Conservation (phyloP, 2,113 vertebrate genomes). For the Xenopus laevis region DNA sequence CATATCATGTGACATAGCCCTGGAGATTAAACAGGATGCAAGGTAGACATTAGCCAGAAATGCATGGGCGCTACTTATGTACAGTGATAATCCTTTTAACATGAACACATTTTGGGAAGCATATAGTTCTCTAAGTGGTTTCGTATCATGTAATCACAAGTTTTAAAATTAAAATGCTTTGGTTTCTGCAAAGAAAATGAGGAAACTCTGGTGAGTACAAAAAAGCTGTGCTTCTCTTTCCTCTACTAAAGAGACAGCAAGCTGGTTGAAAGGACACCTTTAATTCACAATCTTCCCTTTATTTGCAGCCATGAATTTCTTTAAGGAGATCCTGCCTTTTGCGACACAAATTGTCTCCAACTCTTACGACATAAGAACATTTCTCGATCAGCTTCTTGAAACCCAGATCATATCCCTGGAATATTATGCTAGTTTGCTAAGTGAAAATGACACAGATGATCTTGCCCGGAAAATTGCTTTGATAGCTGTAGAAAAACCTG, state of each 20-base stretch:
- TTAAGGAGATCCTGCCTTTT: conserved; percentile 62
- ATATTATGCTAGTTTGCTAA: conserved; percentile 62
- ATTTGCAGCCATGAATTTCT: conserved; percentile 60
- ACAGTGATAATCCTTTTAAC: too few species aligned
- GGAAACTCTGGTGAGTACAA: neutral
- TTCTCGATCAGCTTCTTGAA: conserved; percentile 60
- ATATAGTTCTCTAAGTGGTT: neutral
- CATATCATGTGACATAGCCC: too few species aligned
- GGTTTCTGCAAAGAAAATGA: neutral
- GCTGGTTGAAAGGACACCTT: neutral
- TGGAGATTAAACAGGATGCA: too few species aligned
- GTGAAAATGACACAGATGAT: conserved; percentile 58
- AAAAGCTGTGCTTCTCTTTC: neutral
- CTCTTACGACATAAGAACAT: conserved; percentile 49
- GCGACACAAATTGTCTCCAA: conserved; percentile 57
- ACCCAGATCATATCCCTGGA: conserved; percentile 65
- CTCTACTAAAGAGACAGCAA: neutral
- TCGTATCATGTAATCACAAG: neutral
- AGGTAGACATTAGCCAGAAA: too few species aligned
- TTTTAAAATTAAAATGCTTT: neutral
- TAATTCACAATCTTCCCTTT: conserved; percentile 1
- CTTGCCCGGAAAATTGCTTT: conserved; percentile 67
- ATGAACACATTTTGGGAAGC: neutral
- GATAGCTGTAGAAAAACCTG: conserved; percentile 64
- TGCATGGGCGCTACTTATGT: too few species aligned